These are phyloP conservation scores for Zeugodacus cucurbitae DNA, from an alignment of 1,140 invertebrate genomes.

Conservation along the genomic window DNA sequence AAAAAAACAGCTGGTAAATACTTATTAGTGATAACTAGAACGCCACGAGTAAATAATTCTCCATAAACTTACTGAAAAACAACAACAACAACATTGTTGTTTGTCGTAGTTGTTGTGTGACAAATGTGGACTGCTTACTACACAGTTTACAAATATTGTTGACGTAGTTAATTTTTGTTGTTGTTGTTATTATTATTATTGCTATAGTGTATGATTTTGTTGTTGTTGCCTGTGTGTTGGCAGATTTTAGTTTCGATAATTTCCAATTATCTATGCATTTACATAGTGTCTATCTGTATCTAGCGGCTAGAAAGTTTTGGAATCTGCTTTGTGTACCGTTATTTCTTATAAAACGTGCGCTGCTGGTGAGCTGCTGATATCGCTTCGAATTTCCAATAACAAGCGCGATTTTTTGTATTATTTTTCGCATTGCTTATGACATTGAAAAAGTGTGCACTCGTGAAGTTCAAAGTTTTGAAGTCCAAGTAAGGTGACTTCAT, in stretches of 20 bases:
- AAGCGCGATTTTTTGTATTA: neutral
- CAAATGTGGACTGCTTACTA: neutral
- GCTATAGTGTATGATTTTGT: neutral
- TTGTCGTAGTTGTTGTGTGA: neutral
- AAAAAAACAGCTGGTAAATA: conserved; percentile 16
- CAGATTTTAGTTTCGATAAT: neutral
- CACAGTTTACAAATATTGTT: conserved; percentile 18
- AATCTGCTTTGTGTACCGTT: neutral
- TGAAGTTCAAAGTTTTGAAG: conserved; percentile 15
- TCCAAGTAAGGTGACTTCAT: neutral
- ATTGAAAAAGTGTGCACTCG: neutral
- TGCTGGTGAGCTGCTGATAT: neutral
- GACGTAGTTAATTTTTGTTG: neutral
- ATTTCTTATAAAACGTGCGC: neutral
- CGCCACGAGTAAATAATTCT: conserved; percentile 24
- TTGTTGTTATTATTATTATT: neutral
- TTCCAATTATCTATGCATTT: neutral
- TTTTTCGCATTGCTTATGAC: neutral
- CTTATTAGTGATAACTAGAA: conserved; percentile 15
- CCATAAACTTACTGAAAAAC: neutral
- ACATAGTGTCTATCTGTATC: neutral
- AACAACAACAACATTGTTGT: neutral
- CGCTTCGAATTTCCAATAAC: neutral
- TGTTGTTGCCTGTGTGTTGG: neutral
- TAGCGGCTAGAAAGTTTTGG: no score